Base-by-base conservation (phyloP, 2,113 vertebrate genomes). In the Aspidoscelis tigris region DNA sequence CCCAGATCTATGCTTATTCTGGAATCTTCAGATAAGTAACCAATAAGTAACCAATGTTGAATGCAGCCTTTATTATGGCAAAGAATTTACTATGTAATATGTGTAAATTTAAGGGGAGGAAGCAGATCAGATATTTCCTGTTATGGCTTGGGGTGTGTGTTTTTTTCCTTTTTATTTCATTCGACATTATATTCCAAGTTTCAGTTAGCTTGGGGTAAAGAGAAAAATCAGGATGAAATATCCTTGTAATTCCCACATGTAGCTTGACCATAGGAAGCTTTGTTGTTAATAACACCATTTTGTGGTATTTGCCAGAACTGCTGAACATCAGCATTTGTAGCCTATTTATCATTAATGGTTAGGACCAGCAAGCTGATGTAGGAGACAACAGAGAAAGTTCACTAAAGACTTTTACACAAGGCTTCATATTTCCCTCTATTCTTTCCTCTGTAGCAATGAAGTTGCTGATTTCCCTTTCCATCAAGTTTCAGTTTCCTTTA, bases 401-500 rank as follows among this genome's bases (percentile, higher is more conserved):
- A 21, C 4, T 26, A n/a, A 41, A 6, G 72, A 11, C 4, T 69
- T 53, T 88, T 69, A 65, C 69, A 44, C 43, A 43, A 83, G 73
- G 24, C 0, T 47, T 0, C 8, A 3, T 43, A 33, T 82, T 86
- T 2, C 5, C 79, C 47, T 80, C 33, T 14, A 0, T 0, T 9
- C 33, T 81, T 89, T 82, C 53, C 68, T 72, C 14, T 20, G 26
- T 26, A 20, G 33, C 65, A 65, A 82, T 10, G 33, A 41, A 71
- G 53, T 33, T 33, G 33, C 20, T n/a, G 66, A 41, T 0, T 33
- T 0, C 20, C 43, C 65, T 64, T 65, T 50, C 43, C 10, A 33
- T 66, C 55, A 50, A 43, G 73, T 79, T 79, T 80, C 55, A 70
- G 4, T 66, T 44, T 86, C 44, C 41, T 18, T 82, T 85, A 81